phyloP scores from a whole-genome alignment of 2,888 invertebrate genomes.

The Zonitis immaculata region DNA sequence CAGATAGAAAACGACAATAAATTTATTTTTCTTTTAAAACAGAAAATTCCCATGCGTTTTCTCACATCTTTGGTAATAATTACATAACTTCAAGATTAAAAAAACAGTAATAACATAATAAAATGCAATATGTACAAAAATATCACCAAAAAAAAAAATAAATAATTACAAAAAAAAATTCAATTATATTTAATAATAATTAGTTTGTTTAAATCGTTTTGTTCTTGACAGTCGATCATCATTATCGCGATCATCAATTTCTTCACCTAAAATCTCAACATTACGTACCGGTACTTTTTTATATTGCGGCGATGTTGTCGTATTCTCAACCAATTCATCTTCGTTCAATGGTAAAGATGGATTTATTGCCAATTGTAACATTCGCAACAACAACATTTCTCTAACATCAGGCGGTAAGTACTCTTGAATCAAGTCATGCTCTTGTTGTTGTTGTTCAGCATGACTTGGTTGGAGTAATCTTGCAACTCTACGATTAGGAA shows the following conservation, averaged over 20 bases:
- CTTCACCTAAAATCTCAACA: conserved; percentile 68
- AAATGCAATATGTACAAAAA: conserved; percentile 26
- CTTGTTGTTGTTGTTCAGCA: conserved; percentile 12
- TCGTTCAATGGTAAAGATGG: conserved; percentile 51
- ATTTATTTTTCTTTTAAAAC: not conserved
- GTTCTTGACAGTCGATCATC: conserved; percentile 17
- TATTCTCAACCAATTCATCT: conserved; percentile 37
- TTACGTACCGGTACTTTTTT: conserved; percentile 62
- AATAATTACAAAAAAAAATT: not conserved
- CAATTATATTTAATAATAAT: not conserved
- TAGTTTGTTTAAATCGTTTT: conserved; percentile 29
- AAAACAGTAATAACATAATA: conserved; percentile 14
- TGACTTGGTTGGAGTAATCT: conserved; percentile 29
- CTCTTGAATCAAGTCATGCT: conserved; percentile 48
- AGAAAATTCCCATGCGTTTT: conserved; percentile 26
- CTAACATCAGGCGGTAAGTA: conserved; percentile 65
- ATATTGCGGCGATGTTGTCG: conserved; percentile 51
- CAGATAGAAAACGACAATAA: conserved; percentile 18
- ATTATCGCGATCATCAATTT: conserved; percentile 42
- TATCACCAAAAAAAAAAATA: conserved; percentile 12
- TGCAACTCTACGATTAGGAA: conserved; percentile 40
- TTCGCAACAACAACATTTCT: conserved; percentile 65
- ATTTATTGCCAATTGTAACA: conserved; percentile 69
- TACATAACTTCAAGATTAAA: conserved; percentile 22
- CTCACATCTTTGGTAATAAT: conserved; percentile 39